Percentiles rank a stretch among this genome's conserved stretches.
phyloP scores from a whole-genome alignment of 2,113 vertebrate genomes.

The Albula glossodonta region DNA sequence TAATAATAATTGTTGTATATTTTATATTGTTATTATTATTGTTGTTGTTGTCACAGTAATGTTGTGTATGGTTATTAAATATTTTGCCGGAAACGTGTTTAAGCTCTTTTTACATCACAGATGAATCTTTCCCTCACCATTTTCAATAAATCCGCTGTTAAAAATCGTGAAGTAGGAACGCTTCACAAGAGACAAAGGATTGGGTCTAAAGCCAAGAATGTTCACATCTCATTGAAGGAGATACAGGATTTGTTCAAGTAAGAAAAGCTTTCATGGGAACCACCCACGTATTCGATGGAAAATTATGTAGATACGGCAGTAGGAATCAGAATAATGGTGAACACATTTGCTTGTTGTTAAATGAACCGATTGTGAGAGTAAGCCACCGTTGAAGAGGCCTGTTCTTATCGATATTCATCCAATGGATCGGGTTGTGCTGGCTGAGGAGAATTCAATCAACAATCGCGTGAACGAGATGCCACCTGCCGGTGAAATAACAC shows the following conservation, averaged over 20 bases:
- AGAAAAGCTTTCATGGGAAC: background rate
- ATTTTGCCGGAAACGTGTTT: no score
- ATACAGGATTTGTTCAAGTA: background rate
- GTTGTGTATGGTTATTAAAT: no score
- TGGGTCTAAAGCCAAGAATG: no score
- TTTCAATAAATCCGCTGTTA: no score
- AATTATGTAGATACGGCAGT: background rate
- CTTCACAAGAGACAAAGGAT: no score
- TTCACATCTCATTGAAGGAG: background rate
- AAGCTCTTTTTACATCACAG: no score
- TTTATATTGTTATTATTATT: no score
- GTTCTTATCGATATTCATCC: background rate
- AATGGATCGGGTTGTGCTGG: slow-evolving; percentile 7
- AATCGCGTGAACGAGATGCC: slow-evolving; percentile 56
- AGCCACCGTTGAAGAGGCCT: background rate
- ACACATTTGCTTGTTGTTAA: background rate
- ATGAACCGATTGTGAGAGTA: background rate
- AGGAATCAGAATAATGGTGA: background rate
- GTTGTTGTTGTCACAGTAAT: no score
- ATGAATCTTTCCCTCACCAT: no score
- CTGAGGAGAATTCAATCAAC: slow-evolving; percentile 23
- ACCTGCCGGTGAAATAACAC: slow-evolving; percentile 61
- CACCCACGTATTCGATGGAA: background rate
- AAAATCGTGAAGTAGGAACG: no score
- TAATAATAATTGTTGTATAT: no score